A percentile compares a stretch with the other conserved stretches of the same genome.
These are phyloP conservation scores for Adoxophyes honmai DNA, from an alignment of 1,140 invertebrate genomes.

Conservation along the genomic window DNA sequence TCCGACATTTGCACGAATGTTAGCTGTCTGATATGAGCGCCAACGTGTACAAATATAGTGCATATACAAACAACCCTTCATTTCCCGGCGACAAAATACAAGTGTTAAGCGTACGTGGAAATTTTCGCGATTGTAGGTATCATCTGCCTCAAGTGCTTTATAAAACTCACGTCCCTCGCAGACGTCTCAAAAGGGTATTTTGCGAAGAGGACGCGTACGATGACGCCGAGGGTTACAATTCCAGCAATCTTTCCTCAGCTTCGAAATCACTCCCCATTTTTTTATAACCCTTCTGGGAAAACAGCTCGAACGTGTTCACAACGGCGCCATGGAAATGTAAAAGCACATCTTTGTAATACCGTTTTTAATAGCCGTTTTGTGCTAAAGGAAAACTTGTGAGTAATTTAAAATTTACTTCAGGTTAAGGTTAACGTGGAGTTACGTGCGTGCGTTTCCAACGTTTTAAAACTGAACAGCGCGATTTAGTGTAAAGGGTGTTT, in stretches of 20 bases:
- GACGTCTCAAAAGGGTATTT: conserved; percentile 67
- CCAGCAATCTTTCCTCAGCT: conserved; percentile 33
- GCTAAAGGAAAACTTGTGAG: not conserved
- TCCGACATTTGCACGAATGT: no score
- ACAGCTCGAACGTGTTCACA: conserved; percentile 13
- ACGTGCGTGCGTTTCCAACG: conserved; percentile 29
- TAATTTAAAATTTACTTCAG: conserved; percentile 1
- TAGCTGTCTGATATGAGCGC: no score
- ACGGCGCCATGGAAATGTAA: conserved; percentile 18
- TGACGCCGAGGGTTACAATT: conserved; percentile 37
- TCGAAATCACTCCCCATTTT: conserved; percentile 38
- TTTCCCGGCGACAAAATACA: not conserved
- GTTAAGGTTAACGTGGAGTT: not conserved
- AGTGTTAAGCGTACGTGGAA: not conserved
- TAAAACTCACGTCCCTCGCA: conserved; percentile 38
- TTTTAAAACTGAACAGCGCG: conserved; percentile 34
- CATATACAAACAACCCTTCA: no score
- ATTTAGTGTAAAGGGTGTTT: conserved; percentile 54
- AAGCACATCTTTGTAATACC: not conserved
- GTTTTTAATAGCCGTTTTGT: not conserved
- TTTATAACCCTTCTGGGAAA: conserved; percentile 23
- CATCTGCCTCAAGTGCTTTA: conserved; percentile 30
- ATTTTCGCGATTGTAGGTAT: conserved; percentile 22
- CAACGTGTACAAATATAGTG: no score
- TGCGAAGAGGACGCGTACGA: conserved; percentile 46